phyloP scores from a whole-genome alignment of 1,140 invertebrate species.

The Zaprionus vittiger region DNA sequence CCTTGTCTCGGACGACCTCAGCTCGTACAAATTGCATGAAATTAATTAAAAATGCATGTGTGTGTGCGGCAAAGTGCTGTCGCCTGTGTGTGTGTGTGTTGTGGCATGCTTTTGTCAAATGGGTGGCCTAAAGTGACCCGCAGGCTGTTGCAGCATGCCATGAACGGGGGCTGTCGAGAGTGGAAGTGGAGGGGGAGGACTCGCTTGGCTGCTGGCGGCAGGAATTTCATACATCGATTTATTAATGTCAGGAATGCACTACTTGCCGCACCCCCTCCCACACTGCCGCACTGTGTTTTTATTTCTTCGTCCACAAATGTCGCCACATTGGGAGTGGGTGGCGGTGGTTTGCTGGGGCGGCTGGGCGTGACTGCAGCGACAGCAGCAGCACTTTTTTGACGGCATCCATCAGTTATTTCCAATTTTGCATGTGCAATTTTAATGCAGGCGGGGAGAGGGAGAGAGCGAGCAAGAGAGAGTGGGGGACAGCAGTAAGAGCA shows the following conservation, averaged over 20 bases:
- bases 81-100: constrained; percentile 44
- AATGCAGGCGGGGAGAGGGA: constrained; percentile 52
- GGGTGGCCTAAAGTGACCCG: constrained; percentile 75
- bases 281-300: constrained; percentile 10
- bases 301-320: constrained; percentile 54
- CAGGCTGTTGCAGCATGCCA: constrained; percentile 60
- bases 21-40: constrained; percentile 77
- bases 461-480: not conserved
- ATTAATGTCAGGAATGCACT: constrained; percentile 74
- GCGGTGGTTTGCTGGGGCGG: not conserved
- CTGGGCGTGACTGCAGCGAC: constrained; percentile 12
- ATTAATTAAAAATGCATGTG: constrained; percentile 80
- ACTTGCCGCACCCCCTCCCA: constrained; percentile 48
- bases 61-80: constrained; percentile 18
- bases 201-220: constrained; percentile 14
- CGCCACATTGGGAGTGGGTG: constrained; percentile 31
- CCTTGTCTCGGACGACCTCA: constrained; percentile 1
- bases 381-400: constrained; percentile 69
- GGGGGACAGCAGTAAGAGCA: not conserved
- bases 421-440: constrained; percentile 77
- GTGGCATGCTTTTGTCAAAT: constrained; percentile 73
- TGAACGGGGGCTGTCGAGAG: not conserved
- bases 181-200: not conserved
- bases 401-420: constrained; percentile 80
- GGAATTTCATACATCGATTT: constrained; percentile 76